These are phyloP conservation scores for Sphyrna mokarran DNA, from an alignment of 2,113 vertebrate genomes.

Conservation along the genomic window DNA sequence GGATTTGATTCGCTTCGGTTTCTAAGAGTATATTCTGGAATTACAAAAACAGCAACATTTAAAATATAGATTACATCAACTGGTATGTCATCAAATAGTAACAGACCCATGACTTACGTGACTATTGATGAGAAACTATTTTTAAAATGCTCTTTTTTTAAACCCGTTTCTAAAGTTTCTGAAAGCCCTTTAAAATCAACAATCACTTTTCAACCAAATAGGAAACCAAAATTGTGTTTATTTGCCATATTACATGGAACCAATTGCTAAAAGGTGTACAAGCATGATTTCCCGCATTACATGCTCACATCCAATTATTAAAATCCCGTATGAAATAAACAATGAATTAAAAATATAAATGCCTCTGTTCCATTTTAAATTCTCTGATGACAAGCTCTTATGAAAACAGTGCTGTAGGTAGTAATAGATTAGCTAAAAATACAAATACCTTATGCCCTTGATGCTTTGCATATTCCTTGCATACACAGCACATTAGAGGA, in stretches of 20 bases:
- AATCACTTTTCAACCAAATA: background rate
- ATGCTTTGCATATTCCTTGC: constrained; percentile 97
- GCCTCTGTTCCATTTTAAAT: background rate
- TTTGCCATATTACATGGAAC: background rate
- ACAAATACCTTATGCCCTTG: constrained; percentile 88
- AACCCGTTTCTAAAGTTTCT: background rate
- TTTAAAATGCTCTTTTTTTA: background rate
- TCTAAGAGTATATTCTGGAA: constrained; percentile 85
- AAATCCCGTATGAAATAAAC: background rate
- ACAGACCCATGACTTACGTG: background rate
- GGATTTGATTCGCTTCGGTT: constrained; percentile 90
- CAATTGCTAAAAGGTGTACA: background rate
- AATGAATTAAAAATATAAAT: background rate
- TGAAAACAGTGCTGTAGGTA: background rate
- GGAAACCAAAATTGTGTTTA: background rate
- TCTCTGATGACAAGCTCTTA: background rate
- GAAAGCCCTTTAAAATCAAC: background rate
- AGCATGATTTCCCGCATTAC: background rate
- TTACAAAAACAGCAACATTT: constrained; percentile 40
- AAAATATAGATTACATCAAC: background rate
- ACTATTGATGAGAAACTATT: background rate
- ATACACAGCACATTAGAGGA: constrained; percentile 97
- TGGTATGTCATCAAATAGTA: background rate
- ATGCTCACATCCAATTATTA: background rate
- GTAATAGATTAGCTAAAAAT: background rate